Evolutionary conservation across 2,888 invertebrate genomes (phyloP), one percentile per base, ranked within the genome.

Genomic region (Drosophila emarginata): DNA sequence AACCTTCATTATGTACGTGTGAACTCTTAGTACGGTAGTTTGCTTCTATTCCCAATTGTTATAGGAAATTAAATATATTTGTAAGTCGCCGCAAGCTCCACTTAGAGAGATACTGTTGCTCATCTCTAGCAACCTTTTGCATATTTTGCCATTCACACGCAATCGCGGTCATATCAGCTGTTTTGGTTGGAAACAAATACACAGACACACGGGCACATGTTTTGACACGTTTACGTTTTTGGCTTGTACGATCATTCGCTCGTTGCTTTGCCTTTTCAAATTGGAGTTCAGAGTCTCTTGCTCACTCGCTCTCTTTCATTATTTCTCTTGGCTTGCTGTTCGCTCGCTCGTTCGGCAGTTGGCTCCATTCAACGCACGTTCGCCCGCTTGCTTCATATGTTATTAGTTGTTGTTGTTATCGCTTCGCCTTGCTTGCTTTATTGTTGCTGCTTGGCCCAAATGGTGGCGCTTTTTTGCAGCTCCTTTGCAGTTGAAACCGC

Each of bases 401-500:
- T 14, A 14, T 26, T 21, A 26, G 23, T 11, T 56, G n/a, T 56
- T 56, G 37, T 52, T 65, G 28, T 28, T 66, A 36, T 36, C 12
- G 28, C 15, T 28, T 58, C 12, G 57, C 37, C 5, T 40, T 37
- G 15, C 21, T 53, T 23, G 12, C n/a, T 45, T 62, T 72, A 60
- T 61, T 62, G 57, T 32, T 32, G 32, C 32, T 52, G 52, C 40
- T 64, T 67, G 50, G 72, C 51, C 64, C 71, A 60, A 64, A 64
- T 64, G 72, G 61, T 60, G 61, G 61, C 50, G 72, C 67, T 75
- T 59, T 75, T 61, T 64, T 45, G 74, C 65, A 69, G 75, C 73
- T 76, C 73, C 45, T 39, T 59, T 76, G 69, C 74, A 73, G 86
- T 78, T 87, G 67, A 65, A 86, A 88, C 87, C 73, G 87, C 88